Percentiles rank a stretch among this genome's conserved stretches.
Conservation (phyloP, 2,888 invertebrate genomes). For the Orchesella flavescens region DNA sequence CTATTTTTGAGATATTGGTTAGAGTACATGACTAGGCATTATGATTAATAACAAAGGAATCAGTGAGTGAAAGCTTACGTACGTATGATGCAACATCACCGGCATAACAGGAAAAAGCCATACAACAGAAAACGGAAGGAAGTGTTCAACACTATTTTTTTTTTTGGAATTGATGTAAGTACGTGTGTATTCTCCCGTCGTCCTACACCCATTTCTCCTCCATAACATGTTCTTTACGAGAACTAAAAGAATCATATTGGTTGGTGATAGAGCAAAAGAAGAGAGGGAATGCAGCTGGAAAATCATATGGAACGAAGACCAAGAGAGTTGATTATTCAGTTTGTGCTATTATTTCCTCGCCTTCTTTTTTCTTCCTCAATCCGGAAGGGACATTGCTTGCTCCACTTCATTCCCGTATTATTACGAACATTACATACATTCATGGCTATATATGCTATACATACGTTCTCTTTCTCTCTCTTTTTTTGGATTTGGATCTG, state of each 20-base stretch:
- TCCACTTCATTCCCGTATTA: constrained; percentile 47
- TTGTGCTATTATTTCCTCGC: constrained; percentile 25
- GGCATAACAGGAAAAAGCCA: constrained; percentile 16
- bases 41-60: too few relatives aligned
- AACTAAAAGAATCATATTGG: constrained; percentile 39
- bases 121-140: constrained; percentile 48
- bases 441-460: background rate
- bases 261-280: background rate
- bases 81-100: background rate
- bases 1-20: too few relatives aligned
- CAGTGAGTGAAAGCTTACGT: background rate
- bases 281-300: constrained; percentile 24
- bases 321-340: constrained; percentile 59
- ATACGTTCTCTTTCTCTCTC: background rate
- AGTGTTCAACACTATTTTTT: constrained; percentile 33
- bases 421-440: background rate
- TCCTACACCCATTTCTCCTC: background rate
- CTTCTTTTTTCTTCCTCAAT: constrained; percentile 38
- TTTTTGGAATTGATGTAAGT: background rate
- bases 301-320: constrained; percentile 59
- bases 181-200: background rate
- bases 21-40: too few relatives aligned
- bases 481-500: constrained; percentile 9
- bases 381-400: constrained; percentile 51
- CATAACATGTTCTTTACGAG: constrained; percentile 23